Conservation (phyloP, 2,888 invertebrate genomes). For the Rhaphigaster nebulosa region DNA sequence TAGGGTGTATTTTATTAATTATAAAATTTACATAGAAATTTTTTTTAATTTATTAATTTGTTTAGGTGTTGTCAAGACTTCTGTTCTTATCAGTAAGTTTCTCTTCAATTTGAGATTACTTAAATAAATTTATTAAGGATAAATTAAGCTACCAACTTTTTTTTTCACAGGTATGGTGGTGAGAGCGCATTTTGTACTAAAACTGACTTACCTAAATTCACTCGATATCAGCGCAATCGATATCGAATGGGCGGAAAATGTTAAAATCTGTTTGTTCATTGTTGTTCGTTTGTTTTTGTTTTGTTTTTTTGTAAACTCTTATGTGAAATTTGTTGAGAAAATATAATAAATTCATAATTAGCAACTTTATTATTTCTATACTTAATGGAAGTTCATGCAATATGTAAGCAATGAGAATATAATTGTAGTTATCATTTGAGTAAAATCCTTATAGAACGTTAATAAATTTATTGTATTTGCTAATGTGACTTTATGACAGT, state of each 20-base stretch:
- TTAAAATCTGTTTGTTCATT: constrained; percentile 23
- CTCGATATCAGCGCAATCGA: constrained; percentile 12
- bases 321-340: neutral
- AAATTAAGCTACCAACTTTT: neutral
- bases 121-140: neutral
- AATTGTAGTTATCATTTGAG: neutral
- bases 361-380: neutral
- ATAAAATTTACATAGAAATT: no score
- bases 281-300: no score
- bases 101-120: neutral
- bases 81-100: constrained; percentile 23
- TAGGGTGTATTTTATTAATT: neutral
- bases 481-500: constrained; percentile 54
- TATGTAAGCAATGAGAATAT: neutral
- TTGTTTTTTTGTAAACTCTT: neutral
- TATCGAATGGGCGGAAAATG: neutral
- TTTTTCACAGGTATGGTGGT: constrained; percentile 47
- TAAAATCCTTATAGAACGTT: neutral
- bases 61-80: constrained; percentile 35
- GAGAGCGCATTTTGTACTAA: constrained; percentile 49
- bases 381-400: neutral
- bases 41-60: neutral
- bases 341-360: constrained; percentile 9
- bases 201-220: constrained; percentile 44
- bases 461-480: constrained; percentile 1